Percentiles rank a stretch among this genome's conserved stretches.
Conservation (phyloP, 2,113 vertebrate species). For the Tychaedon coryphoeus region DNA sequence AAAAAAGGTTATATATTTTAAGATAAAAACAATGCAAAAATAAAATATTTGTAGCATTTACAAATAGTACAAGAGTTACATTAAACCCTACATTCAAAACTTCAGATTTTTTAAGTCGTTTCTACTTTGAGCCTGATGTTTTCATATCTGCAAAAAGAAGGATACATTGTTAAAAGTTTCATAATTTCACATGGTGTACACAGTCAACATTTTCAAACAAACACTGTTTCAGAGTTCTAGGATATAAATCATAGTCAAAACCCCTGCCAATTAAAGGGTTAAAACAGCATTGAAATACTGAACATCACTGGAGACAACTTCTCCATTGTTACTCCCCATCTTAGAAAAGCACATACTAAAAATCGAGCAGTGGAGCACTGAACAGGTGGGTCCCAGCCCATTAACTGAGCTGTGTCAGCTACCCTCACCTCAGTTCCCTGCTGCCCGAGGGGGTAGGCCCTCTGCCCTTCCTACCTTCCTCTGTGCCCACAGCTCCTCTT, state of each 20-base stretch:
- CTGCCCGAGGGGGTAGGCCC: accelerated
- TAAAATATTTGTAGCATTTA: conserved; percentile 82
- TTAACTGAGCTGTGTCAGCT: neutral
- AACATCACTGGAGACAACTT: neutral
- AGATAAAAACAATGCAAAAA: conserved; percentile 84
- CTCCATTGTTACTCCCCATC: neutral
- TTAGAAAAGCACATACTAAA: neutral
- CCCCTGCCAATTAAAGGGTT: neutral
- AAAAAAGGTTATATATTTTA: conserved; percentile 76
- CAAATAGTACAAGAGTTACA: conserved; percentile 79
- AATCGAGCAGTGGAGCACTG: neutral
- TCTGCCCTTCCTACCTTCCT: neutral
- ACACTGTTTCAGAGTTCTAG: neutral
- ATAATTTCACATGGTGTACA: neutral
- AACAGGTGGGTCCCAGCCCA: neutral
- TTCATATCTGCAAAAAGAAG: conserved; percentile 70
- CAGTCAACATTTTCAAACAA: neutral
- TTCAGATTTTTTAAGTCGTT: conserved; percentile 32
- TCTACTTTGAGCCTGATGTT: conserved; percentile 67
- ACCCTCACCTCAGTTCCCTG: accelerated
- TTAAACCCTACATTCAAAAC: conserved; percentile 68
- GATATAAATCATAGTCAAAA: neutral
- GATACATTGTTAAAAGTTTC: neutral
- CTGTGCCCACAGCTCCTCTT: neutral
- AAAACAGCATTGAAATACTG: neutral